A percentile compares a stretch with the other conserved stretches of the same genome.
phyloP scores from a whole-genome alignment of 2,888 invertebrate genomes.

The Melolontha melolontha region DNA sequence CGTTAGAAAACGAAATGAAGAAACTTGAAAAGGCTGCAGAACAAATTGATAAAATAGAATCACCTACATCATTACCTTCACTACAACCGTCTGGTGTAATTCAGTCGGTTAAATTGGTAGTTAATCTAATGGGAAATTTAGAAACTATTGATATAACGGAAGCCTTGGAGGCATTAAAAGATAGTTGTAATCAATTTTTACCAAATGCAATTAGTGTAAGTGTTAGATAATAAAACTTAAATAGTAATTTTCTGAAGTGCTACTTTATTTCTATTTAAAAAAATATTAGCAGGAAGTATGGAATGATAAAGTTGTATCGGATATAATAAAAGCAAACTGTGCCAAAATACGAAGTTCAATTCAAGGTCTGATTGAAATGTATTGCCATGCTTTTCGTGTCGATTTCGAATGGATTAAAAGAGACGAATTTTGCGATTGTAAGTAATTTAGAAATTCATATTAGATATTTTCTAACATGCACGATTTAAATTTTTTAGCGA shows the following conservation, averaged over 20 bases:
- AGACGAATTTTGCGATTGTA: constrained; percentile 57
- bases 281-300: constrained; percentile 43
- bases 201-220: constrained; percentile 52
- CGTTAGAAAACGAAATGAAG: constrained; percentile 84
- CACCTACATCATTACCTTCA: constrained; percentile 60
- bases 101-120: constrained; percentile 93
- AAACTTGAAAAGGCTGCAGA: constrained; percentile 77
- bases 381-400: constrained; percentile 85
- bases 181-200: constrained; percentile 54
- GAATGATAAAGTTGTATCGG: constrained; percentile 68
- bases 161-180: constrained; percentile 68
- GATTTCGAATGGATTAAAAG: constrained; percentile 77
- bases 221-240: background rate
- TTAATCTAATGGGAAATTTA: constrained; percentile 87
- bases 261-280: background rate
- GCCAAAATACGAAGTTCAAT: constrained; percentile 83
- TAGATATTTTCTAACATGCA: constrained; percentile 14
- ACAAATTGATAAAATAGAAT: constrained; percentile 63
- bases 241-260: background rate
- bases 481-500: constrained; percentile 68
- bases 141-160: constrained; percentile 90
- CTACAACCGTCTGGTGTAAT: constrained; percentile 80
- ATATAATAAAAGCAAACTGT: constrained; percentile 75
- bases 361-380: constrained; percentile 85
- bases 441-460: constrained; percentile 48